Evolutionary conservation across 2,113 vertebrate genomes (phyloP), one percentile per base, ranked within the genome.

Genomic region (Pavo muticus): DNA sequence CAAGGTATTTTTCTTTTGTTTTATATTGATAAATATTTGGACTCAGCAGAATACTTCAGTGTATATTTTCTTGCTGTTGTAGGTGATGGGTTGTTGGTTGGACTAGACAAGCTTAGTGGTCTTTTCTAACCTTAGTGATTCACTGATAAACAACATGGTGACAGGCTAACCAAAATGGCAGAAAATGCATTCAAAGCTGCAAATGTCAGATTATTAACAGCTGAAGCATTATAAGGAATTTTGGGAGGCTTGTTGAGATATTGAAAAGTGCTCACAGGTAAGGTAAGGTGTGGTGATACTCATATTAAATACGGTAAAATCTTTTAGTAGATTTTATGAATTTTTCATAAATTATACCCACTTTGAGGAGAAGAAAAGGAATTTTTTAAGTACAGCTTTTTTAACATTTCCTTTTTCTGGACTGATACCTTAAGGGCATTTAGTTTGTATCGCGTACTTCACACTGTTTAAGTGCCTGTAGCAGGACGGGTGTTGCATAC

Each of bases 401-500:
- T n/a, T 73, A 83, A 75, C 17, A 7, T 76, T 84, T 91, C 52
- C 44, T 90, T 65, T 79, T 72, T 83, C 75, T 87, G 67, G 78
- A 56, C 44, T 54, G 25, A 63, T 75, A 47, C 60, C 75, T 80
- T 75, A 71, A 85, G 71, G 48, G 29, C 72, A 57, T 92, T 85
- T 73, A 32, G 20, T 85, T 74, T 89, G 78, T 85, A 64, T 85
- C 48, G 37, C 75, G 71, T 87, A 69, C 44, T 91, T 88, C 64
- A 63, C 5, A 6, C 59, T 40, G 44, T 72, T 89, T 94, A 84
- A 87, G 54, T 76, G 79, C 54, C 84, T 95, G 71, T 89, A 83
- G 64, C 56, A 80, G 79, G 77, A 80, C 63, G 83, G 71, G 74
- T 61, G 13, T 52, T 90, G 79, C 78, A 77, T 93, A 74, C 32